Evolutionary conservation across 2,113 vertebrate genomes (phyloP), one percentile per base, ranked within the genome.

Genomic region (Uropsilus gracilis): DNA sequence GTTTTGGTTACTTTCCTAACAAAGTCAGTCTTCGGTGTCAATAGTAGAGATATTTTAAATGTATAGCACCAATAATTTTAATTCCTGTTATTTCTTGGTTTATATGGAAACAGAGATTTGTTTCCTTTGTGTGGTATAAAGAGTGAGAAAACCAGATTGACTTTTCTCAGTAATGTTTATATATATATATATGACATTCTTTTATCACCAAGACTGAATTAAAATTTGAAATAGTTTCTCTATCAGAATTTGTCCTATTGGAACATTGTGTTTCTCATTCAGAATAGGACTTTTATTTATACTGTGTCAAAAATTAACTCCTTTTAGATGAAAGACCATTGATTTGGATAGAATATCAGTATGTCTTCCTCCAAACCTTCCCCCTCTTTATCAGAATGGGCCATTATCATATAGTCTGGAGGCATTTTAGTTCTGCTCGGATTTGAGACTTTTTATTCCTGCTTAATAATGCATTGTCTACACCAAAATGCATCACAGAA

Each of bases 201-300:
- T 2, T 94, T 85, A 55, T 75, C 37, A 88, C 8, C 18, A 85
- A 86, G 66, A 91, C n/a, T 17, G 8, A 93, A 59, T 75, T 85
- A 69, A 86, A 89, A 50, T 64, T 89, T 86, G 39, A 22, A 71
- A 63, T 82, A 64, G 53, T 94, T 92, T 92, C 6, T 73, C 37
- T 26, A 26, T 80, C 68, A 78, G 61, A 92, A 59, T 89, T 91
- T 59, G 92, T 34, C 72, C 64, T 71, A 44, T 84, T 91, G 55
- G 42, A 78, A 59, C 24, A 61, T 89, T 89, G 37, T n/a, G 39
- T 76, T 73, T 91, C 77, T 91, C 91, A 32, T 24, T 86, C 81
- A 96, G 61, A 92, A 88, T 88, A 80, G 39, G n/a, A 89, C 26
- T 94, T 77, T 91, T 73, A 71, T 57, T 72, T 89, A 42, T 28